A percentile compares a stretch with the other conserved stretches of the same genome.
Conservation (phyloP, 1,140 invertebrate genomes). For the Meteorus sp. region DNA sequence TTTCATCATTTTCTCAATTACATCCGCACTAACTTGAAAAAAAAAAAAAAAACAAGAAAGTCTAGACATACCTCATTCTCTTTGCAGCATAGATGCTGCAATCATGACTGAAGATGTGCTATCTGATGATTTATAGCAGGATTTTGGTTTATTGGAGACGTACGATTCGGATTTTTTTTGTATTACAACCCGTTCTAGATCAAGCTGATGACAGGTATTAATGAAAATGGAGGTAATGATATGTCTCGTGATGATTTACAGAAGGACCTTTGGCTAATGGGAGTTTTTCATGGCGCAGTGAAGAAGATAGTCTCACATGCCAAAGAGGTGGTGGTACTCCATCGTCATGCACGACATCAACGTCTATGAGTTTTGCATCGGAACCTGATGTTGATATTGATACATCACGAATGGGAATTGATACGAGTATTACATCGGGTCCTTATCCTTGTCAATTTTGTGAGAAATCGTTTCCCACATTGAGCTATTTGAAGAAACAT, state of each 20-base stretch:
- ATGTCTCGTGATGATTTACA: slow-evolving; percentile 34
- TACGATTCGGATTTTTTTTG: no score
- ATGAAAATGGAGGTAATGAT: not conserved
- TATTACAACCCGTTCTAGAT: not conserved
- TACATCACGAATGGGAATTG: slow-evolving; percentile 52
- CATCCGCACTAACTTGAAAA: no score
- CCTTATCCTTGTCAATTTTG: slow-evolving; percentile 90
- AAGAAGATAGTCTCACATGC: slow-evolving; percentile 65
- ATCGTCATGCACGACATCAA: slow-evolving; percentile 66
- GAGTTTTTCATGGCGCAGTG: slow-evolving; percentile 61
- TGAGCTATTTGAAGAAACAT: slow-evolving; percentile 87
- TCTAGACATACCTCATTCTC: no score
- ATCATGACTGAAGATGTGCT: no score
- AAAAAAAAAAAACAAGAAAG: no score
- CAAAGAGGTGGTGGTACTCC: slow-evolving; percentile 62
- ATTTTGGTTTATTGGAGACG: no score
- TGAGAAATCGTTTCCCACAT: slow-evolving; percentile 85
- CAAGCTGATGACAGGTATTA: not conserved
- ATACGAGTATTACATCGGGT: slow-evolving; percentile 65
- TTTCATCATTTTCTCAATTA: no score
- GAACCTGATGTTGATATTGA: slow-evolving; percentile 55
- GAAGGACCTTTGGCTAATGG: slow-evolving; percentile 70
- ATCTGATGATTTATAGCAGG: no score
- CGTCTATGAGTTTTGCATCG: slow-evolving; percentile 61
- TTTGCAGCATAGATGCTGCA: no score